phyloP scores from a whole-genome alignment of 2,888 invertebrate species.

The Drosophila helvetica region DNA sequence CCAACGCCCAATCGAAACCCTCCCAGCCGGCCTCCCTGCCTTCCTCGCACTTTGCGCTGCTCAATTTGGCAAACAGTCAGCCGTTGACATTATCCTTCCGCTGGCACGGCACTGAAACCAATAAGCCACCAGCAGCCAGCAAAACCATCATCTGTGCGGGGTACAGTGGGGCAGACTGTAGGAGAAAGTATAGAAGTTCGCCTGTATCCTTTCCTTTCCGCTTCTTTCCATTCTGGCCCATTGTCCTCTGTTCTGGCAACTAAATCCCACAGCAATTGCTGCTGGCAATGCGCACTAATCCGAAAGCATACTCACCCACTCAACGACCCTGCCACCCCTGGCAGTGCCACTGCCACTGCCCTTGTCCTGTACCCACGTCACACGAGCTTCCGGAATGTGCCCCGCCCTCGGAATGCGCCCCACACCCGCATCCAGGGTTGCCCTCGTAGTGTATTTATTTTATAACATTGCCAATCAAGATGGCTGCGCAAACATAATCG shows the following conservation, averaged over 20 bases:
- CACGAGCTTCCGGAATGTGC: constrained; percentile 62
- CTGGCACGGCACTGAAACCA: constrained; percentile 68
- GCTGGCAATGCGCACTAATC: constrained; percentile 73
- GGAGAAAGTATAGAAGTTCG: background rate
- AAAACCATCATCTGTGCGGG: constrained; percentile 16
- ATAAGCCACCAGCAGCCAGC: constrained; percentile 71
- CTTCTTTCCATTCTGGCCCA: background rate
- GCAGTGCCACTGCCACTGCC: constrained; percentile 26
- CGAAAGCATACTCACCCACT: constrained; percentile 37
- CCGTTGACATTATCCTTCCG: constrained; percentile 80
- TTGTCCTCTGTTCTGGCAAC: constrained; percentile 41
- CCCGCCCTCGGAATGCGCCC: constrained; percentile 20
- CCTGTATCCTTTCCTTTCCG: too few species aligned
- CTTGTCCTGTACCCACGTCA: constrained; percentile 34
- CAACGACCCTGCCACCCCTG: constrained; percentile 43
- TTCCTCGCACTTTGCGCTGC: constrained; percentile 76
- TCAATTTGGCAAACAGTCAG: constrained; percentile 80
- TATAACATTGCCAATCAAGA: constrained; percentile 85
- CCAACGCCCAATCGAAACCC: constrained; percentile 60
- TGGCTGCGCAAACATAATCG: constrained; percentile 84
- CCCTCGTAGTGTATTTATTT: constrained; percentile 83
- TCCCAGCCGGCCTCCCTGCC: constrained; percentile 39
- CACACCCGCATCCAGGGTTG: constrained; percentile 13
- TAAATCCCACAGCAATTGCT: constrained; percentile 79
- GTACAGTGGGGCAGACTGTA: constrained; percentile 11